These are phyloP conservation scores for Meta bourneti DNA, from an alignment of 2,888 invertebrate genomes.

Conservation along the genomic window DNA sequence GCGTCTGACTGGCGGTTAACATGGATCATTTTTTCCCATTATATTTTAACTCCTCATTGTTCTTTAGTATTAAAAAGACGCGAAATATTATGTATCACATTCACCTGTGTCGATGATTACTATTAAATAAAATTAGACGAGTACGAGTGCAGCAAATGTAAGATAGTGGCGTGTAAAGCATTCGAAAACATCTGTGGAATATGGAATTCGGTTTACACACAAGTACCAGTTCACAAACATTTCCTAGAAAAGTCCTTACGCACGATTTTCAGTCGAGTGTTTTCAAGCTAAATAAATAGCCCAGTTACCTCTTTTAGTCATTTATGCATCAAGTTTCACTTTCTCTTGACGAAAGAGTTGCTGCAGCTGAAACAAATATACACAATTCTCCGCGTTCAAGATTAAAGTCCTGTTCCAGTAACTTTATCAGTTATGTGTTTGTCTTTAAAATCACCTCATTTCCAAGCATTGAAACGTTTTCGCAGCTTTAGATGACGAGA, in stretches of 20 bases:
- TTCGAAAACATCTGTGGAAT: too few relatives aligned
- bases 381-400: neutral
- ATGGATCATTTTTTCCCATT: too few relatives aligned
- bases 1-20: too few relatives aligned
- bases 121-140: too few relatives aligned
- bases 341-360: neutral
- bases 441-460: conserved; percentile 2
- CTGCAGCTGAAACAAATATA: neutral
- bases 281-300: neutral
- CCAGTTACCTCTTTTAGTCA: neutral
- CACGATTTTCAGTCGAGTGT: neutral
- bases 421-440: neutral
- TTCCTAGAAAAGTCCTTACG: neutral
- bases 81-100: too few relatives aligned
- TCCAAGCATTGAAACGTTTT: neutral
- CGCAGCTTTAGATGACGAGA: neutral
- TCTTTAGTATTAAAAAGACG: too few relatives aligned
- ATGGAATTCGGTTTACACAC: neutral
- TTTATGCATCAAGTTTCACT: neutral
- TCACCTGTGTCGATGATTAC: too few relatives aligned
- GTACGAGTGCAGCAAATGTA: too few relatives aligned
- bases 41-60: too few relatives aligned
- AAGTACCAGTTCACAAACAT: neutral
- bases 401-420: neutral
- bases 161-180: too few relatives aligned